Base-by-base conservation (phyloP, 2,113 vertebrate species). In the Bos indicus region DNA sequence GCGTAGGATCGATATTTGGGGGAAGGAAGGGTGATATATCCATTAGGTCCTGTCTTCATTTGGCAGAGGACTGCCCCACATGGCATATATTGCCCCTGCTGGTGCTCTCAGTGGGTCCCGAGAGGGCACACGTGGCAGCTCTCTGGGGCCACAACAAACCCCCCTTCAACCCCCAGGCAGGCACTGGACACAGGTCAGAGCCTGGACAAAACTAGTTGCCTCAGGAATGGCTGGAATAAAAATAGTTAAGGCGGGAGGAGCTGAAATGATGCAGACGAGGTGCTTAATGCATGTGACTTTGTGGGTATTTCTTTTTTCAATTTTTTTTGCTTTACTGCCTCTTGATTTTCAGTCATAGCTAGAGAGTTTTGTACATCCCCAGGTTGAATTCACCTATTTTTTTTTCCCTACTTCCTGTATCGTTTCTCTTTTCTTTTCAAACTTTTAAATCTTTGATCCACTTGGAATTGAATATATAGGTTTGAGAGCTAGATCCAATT, bases 1-100 rank as follows among this genome's bases (percentile, higher is more conserved):
- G 78, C 28, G 52, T 48, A 28, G 81, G 67, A 2, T 48, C 30
- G 28, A 9, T 2, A 11, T 17, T 21, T 7, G 15, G 14, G 16
- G 33, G 36, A 19, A 52, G 60, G 46, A 57, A 54, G 91, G 77
- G 14, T 26, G 54, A 56, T 15, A 0, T 7, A 1, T 0, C 12
- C 62, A 0, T 10, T 4, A 23, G 52, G 30, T n/a, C 3, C 62
- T 1, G 5, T 26, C 30, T 59, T 10, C 14, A 2, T 23, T 3
- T 46, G 48, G 33, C 80, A 82, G 0, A 94, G 23, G 48, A 14
- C 28, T 17, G 48, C 7, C 23, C 23, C 43, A 5, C 21, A 21
- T 52, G 46, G 7, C 17, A 12, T 14, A 19, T 5, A 23, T 46
- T 13, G 6, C 54, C 43, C 6, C 33, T 52, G 3, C 48, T 7